phyloP scores from a whole-genome alignment of 2,888 invertebrate genomes.

The Hedychridium roseum region DNA sequence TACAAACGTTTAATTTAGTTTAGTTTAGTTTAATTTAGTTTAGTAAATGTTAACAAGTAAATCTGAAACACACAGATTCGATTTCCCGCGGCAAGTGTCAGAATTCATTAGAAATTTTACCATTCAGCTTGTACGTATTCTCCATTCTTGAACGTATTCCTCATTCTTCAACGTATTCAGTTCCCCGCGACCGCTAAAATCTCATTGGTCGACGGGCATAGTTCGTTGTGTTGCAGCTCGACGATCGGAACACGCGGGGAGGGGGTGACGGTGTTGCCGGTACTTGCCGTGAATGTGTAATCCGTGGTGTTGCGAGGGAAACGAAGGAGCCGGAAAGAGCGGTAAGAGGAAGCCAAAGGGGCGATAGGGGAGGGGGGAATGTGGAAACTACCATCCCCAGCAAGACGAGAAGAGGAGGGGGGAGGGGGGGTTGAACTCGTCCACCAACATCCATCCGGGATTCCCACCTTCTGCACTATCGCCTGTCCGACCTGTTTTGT shows the following conservation, averaged over 20 bases:
- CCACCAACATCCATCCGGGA: constrained; percentile 39
- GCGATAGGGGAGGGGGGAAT: no score
- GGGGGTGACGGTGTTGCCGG: constrained; percentile 18
- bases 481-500: constrained; percentile 42
- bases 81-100: no score
- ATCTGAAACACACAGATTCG: no score
- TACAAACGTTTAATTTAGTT: no score
- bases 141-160: no score
- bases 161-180: no score
- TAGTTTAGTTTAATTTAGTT: no score
- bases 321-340: neutral
- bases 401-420: neutral
- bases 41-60: no score
- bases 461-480: constrained; percentile 31
- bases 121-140: no score
- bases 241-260: constrained; percentile 16
- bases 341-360: no score
- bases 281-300: no score
- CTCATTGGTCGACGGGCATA: constrained; percentile 52
- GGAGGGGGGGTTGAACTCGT: constrained; percentile 32
- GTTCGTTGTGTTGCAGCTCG: constrained; percentile 37
- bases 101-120: no score
- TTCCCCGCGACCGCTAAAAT: constrained; percentile 37
- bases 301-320: neutral
- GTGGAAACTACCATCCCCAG: neutral